phyloP scores from a whole-genome alignment of 2,888 invertebrate genomes.

The Platycnemis pennipes region DNA sequence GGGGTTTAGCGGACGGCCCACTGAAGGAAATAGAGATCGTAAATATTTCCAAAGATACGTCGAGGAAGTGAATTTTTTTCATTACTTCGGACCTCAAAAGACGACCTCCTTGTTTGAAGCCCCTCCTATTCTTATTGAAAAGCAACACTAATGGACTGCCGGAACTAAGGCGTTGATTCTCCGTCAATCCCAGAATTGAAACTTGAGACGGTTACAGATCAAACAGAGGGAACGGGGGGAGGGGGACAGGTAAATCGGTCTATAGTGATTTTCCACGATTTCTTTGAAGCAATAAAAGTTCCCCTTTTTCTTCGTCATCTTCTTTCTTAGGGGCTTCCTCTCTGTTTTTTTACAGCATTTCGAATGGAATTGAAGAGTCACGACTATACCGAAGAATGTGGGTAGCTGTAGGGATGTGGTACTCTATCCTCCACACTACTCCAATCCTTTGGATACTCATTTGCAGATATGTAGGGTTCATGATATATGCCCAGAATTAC shows the following conservation, averaged over 20 bases:
- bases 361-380: background rate
- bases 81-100: background rate
- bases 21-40: background rate
- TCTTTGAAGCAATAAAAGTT: slow-evolving; percentile 32
- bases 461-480: no score
- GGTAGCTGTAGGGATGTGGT: no score
- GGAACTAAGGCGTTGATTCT: background rate
- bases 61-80: background rate
- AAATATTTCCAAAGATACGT: background rate
- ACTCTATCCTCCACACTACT: no score
- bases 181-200: background rate
- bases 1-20: background rate
- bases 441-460: no score
- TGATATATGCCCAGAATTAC: no score
- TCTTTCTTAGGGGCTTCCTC: background rate
- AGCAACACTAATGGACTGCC: background rate
- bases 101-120: background rate
- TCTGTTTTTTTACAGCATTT: background rate
- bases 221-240: background rate
- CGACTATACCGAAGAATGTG: no score
- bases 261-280: background rate
- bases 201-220: background rate
- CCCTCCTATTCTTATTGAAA: background rate
- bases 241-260: background rate
- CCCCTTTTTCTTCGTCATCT: background rate